A percentile compares a stretch with the other conserved stretches of the same genome.
These are phyloP conservation scores for Agrochola lychnidis DNA, from an alignment of 2,888 invertebrate species.

Conservation along the genomic window DNA sequence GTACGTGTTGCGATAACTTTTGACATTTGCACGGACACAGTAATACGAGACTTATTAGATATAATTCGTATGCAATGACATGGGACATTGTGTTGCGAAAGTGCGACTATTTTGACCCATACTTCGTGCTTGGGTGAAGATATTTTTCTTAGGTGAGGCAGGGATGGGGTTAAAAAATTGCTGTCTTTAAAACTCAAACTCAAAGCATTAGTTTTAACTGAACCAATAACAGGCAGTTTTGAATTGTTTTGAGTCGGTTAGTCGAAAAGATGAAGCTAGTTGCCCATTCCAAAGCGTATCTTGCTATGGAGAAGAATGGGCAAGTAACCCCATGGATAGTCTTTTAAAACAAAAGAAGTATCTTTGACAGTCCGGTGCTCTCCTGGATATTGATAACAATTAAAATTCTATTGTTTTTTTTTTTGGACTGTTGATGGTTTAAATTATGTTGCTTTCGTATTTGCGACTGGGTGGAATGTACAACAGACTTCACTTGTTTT, in stretches of 20 bases:
- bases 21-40: constrained; percentile 68
- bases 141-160: not conserved
- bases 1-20: constrained; percentile 72
- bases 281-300: not conserved
- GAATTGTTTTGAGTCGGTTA: too few relatives aligned
- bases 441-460: not conserved
- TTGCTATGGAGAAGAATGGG: not conserved
- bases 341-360: not conserved
- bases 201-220: not conserved
- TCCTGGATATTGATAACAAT: too few relatives aligned
- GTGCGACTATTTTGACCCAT: constrained; percentile 56
- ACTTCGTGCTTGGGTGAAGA: constrained; percentile 38
- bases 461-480: not conserved
- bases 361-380: too few relatives aligned
- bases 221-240: not conserved
- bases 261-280: not conserved
- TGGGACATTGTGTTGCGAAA: constrained; percentile 47
- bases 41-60: constrained; percentile 61
- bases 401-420: too few relatives aligned
- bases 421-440: too few relatives aligned
- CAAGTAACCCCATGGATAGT: not conserved
- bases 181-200: not conserved
- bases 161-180: not conserved
- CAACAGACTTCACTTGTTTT: not conserved
- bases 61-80: constrained; percentile 71